phyloP scores from a whole-genome alignment of 2,113 vertebrate genomes.

The Patagioenas fasciata region DNA sequence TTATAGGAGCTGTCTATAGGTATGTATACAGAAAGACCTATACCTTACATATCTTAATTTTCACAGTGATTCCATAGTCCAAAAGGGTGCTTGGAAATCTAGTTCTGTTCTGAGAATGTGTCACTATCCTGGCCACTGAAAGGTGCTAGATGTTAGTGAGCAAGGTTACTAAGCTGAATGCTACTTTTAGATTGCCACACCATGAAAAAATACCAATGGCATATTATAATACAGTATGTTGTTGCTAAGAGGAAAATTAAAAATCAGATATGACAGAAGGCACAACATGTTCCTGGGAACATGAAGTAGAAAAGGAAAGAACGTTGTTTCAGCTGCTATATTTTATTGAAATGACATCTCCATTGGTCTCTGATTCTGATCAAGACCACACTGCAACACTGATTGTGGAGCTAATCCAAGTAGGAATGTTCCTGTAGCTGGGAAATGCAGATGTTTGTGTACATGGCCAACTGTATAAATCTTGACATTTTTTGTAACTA shows the following conservation, averaged over 20 bases:
- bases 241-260: not conserved
- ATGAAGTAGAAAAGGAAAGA: not conserved
- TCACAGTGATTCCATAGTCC: not conserved
- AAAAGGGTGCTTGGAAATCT: not conserved
- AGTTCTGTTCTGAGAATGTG: not conserved
- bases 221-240: not conserved
- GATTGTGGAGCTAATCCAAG: not conserved
- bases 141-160: not conserved
- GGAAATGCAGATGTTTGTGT: conserved; percentile 21
- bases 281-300: not conserved
- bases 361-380: not conserved
- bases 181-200: not conserved
- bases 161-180: not conserved
- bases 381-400: not conserved
- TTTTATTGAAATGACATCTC: not conserved
- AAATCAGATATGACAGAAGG: not conserved
- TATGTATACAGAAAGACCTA: not conserved
- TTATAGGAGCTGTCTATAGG: not conserved
- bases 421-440: not conserved
- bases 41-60: not conserved
- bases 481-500: not conserved
- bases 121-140: not conserved
- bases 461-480: not conserved
- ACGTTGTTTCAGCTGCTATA: not conserved
- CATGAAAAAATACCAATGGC: not conserved